These are phyloP conservation scores for Drosophila punjabiensis DNA, from an alignment of 1,140 invertebrate species.

Conservation along the genomic window DNA sequence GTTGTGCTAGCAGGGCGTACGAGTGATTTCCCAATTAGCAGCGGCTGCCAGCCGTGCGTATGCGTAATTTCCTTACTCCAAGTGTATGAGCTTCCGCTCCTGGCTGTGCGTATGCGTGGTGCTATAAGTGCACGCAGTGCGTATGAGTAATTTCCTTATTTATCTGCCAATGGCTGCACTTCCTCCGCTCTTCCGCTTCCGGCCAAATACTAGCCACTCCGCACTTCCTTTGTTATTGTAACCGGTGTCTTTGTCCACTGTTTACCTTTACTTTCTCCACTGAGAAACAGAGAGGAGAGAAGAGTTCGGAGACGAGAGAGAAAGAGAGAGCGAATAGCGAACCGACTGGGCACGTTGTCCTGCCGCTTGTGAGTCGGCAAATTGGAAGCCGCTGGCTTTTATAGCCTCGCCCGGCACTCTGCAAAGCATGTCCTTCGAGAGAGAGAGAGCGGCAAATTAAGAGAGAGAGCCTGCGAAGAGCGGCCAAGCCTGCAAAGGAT, in stretches of 20 bases:
- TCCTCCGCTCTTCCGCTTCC: constrained; percentile 41
- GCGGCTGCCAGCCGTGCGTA: constrained; percentile 15
- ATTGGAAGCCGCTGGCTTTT: constrained; percentile 70
- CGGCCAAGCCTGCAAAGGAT: constrained; percentile 1
- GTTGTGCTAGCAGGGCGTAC: constrained; percentile 21
- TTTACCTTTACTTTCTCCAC: constrained; percentile 29
- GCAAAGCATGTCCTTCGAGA: constrained; percentile 37
- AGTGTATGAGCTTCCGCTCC: constrained; percentile 1
- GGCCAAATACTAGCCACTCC: constrained; percentile 16
- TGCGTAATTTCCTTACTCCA: constrained; percentile 31
- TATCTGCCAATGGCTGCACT: constrained; percentile 33
- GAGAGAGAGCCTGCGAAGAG: constrained; percentile 3
- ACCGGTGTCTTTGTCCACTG: constrained; percentile 62
- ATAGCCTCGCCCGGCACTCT: constrained; percentile 73
- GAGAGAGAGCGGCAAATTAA: background rate
- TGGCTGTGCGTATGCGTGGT: background rate
- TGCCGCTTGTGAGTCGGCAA: constrained; percentile 81
- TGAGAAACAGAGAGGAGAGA: constrained; percentile 3
- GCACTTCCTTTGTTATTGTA: constrained; percentile 67
- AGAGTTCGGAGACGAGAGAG: constrained; percentile 4
- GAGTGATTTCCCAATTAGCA: constrained; percentile 27
- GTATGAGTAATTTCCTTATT: constrained; percentile 36
- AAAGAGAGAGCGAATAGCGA: constrained; percentile 23
- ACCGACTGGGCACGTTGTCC: constrained; percentile 67
- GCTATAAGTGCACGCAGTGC: constrained; percentile 6